phyloP scores from a whole-genome alignment of 2,888 invertebrate species.

The Escarpia spicata region DNA sequence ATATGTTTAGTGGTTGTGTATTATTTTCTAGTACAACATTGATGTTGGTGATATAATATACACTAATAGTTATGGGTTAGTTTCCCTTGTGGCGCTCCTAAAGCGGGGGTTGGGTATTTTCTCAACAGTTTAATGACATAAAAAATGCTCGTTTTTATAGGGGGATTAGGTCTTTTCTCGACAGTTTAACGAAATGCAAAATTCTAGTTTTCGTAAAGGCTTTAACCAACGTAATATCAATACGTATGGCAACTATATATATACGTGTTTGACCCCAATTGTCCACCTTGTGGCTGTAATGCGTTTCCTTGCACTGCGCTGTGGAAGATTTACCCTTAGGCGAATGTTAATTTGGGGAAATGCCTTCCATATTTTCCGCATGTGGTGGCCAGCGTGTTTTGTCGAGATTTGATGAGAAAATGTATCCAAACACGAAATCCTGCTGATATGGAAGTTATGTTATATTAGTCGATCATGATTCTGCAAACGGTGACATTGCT shows the following conservation, averaged over 20 bases:
- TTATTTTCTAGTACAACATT: too few species aligned
- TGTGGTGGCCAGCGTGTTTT: neutral
- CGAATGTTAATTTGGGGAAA: neutral
- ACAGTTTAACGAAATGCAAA: too few species aligned
- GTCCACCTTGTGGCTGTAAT: neutral
- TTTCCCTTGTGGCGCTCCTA: too few species aligned
- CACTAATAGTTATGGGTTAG: too few species aligned
- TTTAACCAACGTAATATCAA: neutral
- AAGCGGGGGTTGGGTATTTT: too few species aligned
- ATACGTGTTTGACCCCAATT: neutral
- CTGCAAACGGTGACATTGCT: too few species aligned
- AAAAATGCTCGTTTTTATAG: neutral
- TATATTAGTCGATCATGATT: too few species aligned
- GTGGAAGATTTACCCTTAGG: neutral
- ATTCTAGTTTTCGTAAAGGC: neutral
- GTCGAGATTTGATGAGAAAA: neutral
- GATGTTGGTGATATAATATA: too few species aligned
- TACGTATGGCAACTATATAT: neutral
- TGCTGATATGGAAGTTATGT: neutral
- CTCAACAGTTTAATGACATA: too few species aligned
- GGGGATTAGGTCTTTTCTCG: too few species aligned
- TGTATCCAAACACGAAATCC: neutral
- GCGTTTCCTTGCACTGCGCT: neutral
- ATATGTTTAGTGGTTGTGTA: too few species aligned
- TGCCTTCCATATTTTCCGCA: neutral